Base-by-base conservation (phyloP, 2,888 invertebrate genomes). In the Scaptomyza reducta region DNA sequence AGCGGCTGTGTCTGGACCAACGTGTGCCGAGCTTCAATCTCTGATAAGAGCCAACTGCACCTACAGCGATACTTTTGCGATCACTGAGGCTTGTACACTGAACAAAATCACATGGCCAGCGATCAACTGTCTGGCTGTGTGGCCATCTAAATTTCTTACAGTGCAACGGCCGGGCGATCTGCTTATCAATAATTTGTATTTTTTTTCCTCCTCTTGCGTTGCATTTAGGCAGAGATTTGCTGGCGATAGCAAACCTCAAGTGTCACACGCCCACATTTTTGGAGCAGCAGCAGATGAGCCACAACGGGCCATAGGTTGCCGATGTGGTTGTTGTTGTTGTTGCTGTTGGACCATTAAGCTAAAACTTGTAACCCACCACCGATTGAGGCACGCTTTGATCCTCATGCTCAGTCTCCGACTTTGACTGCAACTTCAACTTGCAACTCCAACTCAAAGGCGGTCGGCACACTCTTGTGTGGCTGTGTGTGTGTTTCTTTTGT, bases 191-290 rank as follows among this genome's bases (percentile, higher is more conserved):
- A 88, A 86, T 88, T 86, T 86, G 88, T 88, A 79, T 82, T 78
- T 35, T 11, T 77, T 82, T 78, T 22, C 18, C n/a, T 40, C 41
- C 44, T 60, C 61, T 68, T 73, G 62, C 68, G 50, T 38, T 60
- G 85, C 81, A 80, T 85, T 85, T 79, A 79, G 70, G 79, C 75
- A 82, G 71, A 90, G 90, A 90, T 90, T 76, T 70, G 76, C 80
- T 71, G 79, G 79, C 89, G 91, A 91, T 91, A 90, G 80, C 86
- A 87, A 83, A 83, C 88, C 88, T 87, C 90, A 89, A 90, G 90
- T 90, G 89, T 89, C 89, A 86, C 91, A 91, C 90, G 90, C 90
- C 90, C 91, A 89, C 88, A 85, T 89, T 90, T 90, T 89, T 90
- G 83, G 89, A 89, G 89, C 89, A 84, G 89, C 89, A 84, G 74